These are phyloP conservation scores for Corythaixoides concolor DNA, from an alignment of 2,113 vertebrate genomes.

Conservation along the genomic window DNA sequence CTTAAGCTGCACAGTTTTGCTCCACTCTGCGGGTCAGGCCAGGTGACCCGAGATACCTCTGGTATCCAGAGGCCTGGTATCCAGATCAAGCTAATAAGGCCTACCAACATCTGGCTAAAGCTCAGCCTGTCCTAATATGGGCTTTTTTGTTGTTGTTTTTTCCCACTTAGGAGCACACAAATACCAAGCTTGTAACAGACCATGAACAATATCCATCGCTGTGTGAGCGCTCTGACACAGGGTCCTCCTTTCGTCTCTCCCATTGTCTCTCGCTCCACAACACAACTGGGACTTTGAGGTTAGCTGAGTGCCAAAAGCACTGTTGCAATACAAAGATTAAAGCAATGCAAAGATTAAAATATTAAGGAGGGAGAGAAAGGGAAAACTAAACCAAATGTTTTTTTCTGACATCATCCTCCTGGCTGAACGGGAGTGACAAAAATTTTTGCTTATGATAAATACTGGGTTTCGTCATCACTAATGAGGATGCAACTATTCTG, in stretches of 20 bases:
- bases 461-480: background rate
- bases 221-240: background rate
- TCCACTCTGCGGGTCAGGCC: background rate
- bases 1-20: background rate
- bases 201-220: background rate
- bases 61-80: background rate
- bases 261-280: accelerated
- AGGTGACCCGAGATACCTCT: background rate
- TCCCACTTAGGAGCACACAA: background rate
- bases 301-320: background rate
- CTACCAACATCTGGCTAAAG: background rate
- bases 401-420: background rate
- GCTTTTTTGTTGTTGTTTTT: background rate
- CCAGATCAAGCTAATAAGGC: background rate
- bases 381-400: background rate
- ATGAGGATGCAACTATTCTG: background rate
- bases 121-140: background rate
- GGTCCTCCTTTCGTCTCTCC: background rate
- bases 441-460: background rate
- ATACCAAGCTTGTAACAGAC: background rate
- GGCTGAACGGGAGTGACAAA: background rate
- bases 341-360: background rate
- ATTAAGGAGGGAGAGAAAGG: background rate
- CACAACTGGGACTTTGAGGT: background rate
- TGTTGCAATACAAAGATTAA: background rate